phyloP scores from a whole-genome alignment of 2,888 invertebrate genomes.

The Stratiomys singularior region DNA sequence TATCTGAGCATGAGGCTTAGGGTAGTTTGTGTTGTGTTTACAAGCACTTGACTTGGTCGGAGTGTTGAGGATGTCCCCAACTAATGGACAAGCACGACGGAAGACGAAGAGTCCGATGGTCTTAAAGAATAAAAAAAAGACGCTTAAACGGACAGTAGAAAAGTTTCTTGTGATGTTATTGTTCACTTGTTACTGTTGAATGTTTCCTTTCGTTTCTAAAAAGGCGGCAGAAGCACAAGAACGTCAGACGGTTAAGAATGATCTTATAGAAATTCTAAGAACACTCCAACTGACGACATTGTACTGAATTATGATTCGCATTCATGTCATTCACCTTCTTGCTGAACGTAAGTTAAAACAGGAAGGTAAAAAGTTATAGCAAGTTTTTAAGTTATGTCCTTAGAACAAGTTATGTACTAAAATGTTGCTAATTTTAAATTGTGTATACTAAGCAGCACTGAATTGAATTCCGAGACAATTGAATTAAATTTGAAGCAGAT shows the following conservation, averaged over 20 bases:
- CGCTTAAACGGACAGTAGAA: neutral
- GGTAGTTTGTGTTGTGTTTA: neutral
- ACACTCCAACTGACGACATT: neutral
- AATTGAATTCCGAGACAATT: neutral
- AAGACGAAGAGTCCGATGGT: neutral
- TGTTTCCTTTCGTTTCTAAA: neutral
- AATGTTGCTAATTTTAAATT: neutral
- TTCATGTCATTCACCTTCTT: neutral
- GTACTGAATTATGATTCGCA: neutral
- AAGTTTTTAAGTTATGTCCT: neutral
- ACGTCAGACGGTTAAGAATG: neutral
- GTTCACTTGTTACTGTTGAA: conserved; percentile 30
- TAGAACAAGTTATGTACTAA: neutral
- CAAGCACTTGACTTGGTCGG: conserved; percentile 2
- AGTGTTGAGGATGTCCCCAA: neutral
- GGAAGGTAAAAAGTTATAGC: neutral
- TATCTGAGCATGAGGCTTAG: neutral
- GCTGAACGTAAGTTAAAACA: neutral
- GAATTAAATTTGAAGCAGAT: neutral
- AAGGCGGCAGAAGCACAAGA: neutral
- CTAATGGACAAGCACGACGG: neutral
- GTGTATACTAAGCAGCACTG: neutral
- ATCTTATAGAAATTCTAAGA: neutral
- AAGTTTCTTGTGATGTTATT: conserved; percentile 29
- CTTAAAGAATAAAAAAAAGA: too few species aligned